These are phyloP conservation scores for Ciconia stormi DNA, from an alignment of 2,113 vertebrate species.

Conservation along the genomic window DNA sequence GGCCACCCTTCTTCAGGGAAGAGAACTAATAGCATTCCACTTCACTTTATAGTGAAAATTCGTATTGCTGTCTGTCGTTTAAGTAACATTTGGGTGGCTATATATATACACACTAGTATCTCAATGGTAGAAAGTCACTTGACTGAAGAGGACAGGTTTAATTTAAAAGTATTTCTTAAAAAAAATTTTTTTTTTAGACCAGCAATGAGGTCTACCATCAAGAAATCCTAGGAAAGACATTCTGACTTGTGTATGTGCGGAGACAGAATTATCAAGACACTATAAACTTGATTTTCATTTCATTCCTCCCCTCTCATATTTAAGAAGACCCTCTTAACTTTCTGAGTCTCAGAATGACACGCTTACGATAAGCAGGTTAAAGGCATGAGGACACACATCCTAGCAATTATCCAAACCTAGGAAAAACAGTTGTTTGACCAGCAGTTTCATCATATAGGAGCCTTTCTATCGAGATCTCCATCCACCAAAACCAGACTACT, in stretches of 20 bases:
- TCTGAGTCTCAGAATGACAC: not conserved
- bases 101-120: fast-evolving
- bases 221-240: not conserved
- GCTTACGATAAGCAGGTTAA: not conserved
- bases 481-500: not conserved
- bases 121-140: not conserved
- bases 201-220: not conserved
- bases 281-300: not conserved
- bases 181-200: not conserved
- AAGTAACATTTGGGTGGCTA: not conserved
- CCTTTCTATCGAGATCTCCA: not conserved
- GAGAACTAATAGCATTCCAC: not conserved
- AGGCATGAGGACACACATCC: not conserved
- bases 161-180: not conserved
- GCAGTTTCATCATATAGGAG: not conserved
- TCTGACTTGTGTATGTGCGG: not conserved
- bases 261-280: not conserved
- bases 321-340: not conserved
- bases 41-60: not conserved
- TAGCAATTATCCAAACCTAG: not conserved
- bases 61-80: not conserved
- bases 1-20: not conserved
- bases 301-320: not conserved
- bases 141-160: not conserved
- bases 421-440: not conserved